A percentile compares a stretch with the other conserved stretches of the same genome.
These are phyloP conservation scores for Sycobia sp. DNA, from an alignment of 1,140 invertebrate genomes.

Conservation along the genomic window DNA sequence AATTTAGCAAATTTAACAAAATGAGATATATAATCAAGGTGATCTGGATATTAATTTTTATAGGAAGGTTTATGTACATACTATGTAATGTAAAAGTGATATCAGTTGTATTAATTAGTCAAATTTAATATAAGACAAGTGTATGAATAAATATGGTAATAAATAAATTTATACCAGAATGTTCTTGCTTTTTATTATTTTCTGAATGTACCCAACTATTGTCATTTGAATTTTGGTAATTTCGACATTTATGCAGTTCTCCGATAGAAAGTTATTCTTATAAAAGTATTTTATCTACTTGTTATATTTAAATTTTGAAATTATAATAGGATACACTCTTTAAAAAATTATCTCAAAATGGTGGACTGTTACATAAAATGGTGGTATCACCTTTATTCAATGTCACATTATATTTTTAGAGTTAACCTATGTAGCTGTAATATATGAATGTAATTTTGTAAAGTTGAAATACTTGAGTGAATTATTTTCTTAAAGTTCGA, in stretches of 20 bases:
- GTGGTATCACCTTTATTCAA: slow-evolving; percentile 7
- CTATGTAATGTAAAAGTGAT: too few relatives aligned
- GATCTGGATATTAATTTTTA: too few relatives aligned
- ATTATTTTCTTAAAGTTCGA: not conserved
- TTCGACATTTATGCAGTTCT: too few relatives aligned
- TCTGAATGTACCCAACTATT: not conserved
- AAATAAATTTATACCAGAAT: slow-evolving; percentile 30
- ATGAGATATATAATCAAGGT: too few relatives aligned
- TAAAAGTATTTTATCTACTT: not conserved
- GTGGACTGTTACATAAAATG: slow-evolving; percentile 45
- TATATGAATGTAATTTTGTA: too few relatives aligned
- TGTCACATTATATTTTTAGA: not conserved
- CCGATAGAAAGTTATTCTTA: not conserved
- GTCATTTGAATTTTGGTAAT: not conserved
- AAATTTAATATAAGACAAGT: slow-evolving; percentile 4
- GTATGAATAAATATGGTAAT: slow-evolving; percentile 13
- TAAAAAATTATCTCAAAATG: slow-evolving; percentile 40
- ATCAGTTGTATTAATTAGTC: slow-evolving; percentile 6
- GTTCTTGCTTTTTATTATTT: slow-evolving; percentile 25
- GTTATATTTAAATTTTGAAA: not conserved
- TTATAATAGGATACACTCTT: not conserved
- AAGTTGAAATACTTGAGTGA: too few relatives aligned
- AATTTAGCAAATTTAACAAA: too few relatives aligned
- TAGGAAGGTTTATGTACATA: too few relatives aligned
- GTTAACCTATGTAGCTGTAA: too few relatives aligned